Evolutionary conservation across 35 echinoderm and acorn worm genomes (phyloP), one percentile per base, ranked within the genome.

Genomic region (Apostichopus californicus): DNA sequence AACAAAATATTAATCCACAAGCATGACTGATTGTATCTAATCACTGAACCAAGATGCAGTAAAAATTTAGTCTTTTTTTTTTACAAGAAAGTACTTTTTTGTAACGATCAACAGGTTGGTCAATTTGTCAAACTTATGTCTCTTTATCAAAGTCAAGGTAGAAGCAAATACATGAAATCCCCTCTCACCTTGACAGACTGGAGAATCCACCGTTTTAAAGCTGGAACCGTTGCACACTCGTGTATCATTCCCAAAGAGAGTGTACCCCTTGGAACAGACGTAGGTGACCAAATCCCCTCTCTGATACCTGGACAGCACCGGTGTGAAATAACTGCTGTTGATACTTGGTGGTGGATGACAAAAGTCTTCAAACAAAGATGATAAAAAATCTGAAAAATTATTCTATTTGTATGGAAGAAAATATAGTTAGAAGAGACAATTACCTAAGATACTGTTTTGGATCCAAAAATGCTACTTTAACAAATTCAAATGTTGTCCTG

Each of bases 331-430:
- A 1, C 80, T 53, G n/a, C 53, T 56, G 11, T 5, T 55, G 24
- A 83, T 15, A 15, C 80, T 83, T 56, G 80, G 80, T 56, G 80
- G 80, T 12, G 80, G 80, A 8, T 34, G n/a, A 55, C 80, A 83
- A 17, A 83, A 55, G 55, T 83, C 80, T 83, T 46, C 34, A 3
- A 46, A 46, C n/a, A 46, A 46, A 3, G 2, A 3, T 46, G 3
- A 46, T 46, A 46, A 2, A 3, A 46, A 46, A 46, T 0, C 34
- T 46, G 2, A 46, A 46, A 46, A 46, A 46, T 46, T 46, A 46
- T 46, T 46, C 34, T 46, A 46, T 46, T 46, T 3, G 3, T 3
- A 0, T 3, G 2, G 34, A 46, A 46, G 34, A 46, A 46, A 46
- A 46, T 46, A 46, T 46, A 3, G 34, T 46, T 46, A 28, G 34